Evolutionary conservation across 1,140 invertebrate species (phyloP).

Genomic region (Halesus radiatus): DNA sequence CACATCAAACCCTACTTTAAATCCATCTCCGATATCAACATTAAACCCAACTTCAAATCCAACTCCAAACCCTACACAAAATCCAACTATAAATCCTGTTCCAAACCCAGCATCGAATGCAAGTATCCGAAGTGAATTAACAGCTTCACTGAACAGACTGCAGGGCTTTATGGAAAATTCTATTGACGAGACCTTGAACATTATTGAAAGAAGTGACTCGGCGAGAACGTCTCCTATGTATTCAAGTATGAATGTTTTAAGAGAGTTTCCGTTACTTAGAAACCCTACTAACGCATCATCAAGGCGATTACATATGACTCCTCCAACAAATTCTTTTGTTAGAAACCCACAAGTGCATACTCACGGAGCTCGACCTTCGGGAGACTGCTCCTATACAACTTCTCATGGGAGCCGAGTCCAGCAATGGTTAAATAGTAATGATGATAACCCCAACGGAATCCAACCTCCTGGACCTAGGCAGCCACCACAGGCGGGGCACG

Average conservation of each 20-base stretch:
- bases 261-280: slow-evolving; percentile 14
- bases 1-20: too few relatives aligned
- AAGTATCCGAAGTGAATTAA: slow-evolving; percentile 36
- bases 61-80: not conserved
- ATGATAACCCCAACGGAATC: not conserved
- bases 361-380: not conserved
- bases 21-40: not conserved
- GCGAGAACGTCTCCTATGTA: slow-evolving; percentile 15
- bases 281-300: slow-evolving; percentile 17
- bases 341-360: slow-evolving; percentile 32
- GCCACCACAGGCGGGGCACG: slow-evolving; percentile 55
- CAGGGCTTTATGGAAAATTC: slow-evolving; percentile 52
- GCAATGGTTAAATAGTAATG: not conserved
- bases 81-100: not conserved
- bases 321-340: slow-evolving; percentile 25
- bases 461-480: slow-evolving; percentile 26
- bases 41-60: not conserved
- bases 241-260: slow-evolving; percentile 8
- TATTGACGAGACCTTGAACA: slow-evolving; percentile 49
- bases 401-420: slow-evolving; percentile 6
- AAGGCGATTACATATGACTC: slow-evolving; percentile 14
- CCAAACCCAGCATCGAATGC: not conserved
- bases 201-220: slow-evolving; percentile 38
- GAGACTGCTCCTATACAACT: slow-evolving; percentile 17
- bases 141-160: slow-evolving; percentile 49